Evolutionary conservation across 1,140 invertebrate species (phyloP).

Genomic region (Drosophila aff.): DNA sequence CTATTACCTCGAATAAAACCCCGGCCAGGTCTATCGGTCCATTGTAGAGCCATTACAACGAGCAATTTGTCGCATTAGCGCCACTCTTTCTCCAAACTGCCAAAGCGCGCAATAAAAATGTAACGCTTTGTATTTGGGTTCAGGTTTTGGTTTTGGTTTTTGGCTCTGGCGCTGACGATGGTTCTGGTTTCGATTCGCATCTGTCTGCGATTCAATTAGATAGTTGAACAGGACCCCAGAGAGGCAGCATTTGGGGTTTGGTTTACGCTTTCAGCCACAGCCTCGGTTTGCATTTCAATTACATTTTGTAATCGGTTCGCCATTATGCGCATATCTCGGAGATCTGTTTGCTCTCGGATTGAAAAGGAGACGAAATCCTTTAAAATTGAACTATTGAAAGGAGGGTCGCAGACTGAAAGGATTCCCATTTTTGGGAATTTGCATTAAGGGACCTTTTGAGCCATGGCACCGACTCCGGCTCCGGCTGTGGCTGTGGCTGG

Average conservation of each 20-base stretch:
- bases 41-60: slow-evolving; percentile 62
- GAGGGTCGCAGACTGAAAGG: slow-evolving; percentile 10
- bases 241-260: slow-evolving; percentile 1
- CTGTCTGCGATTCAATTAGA: slow-evolving; percentile 41
- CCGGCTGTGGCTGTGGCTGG: not conserved
- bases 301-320: slow-evolving; percentile 47
- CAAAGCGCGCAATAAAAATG: slow-evolving; percentile 26
- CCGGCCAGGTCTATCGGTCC: slow-evolving; percentile 35
- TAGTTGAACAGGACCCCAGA: slow-evolving; percentile 13
- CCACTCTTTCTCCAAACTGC: slow-evolving; percentile 3
- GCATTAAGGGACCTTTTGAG: slow-evolving; percentile 28
- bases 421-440: slow-evolving; percentile 28
- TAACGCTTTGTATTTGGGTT: slow-evolving; percentile 1
- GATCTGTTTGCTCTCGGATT: slow-evolving; percentile 30
- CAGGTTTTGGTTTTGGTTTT: slow-evolving; percentile 15
- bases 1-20: slow-evolving; percentile 60
- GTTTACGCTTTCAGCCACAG: slow-evolving; percentile 12
- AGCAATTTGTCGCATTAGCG: slow-evolving; percentile 66
- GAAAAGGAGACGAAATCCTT: slow-evolving; percentile 37
- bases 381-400: slow-evolving; percentile 43
- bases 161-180: not conserved
- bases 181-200: slow-evolving; percentile 7
- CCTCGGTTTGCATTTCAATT: slow-evolving; percentile 45
- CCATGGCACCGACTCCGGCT: not conserved
- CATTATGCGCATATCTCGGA: slow-evolving; percentile 33